Conservation (phyloP, 2,797 vertebrate genomes). For the Synanceia verrucosa region DNA sequence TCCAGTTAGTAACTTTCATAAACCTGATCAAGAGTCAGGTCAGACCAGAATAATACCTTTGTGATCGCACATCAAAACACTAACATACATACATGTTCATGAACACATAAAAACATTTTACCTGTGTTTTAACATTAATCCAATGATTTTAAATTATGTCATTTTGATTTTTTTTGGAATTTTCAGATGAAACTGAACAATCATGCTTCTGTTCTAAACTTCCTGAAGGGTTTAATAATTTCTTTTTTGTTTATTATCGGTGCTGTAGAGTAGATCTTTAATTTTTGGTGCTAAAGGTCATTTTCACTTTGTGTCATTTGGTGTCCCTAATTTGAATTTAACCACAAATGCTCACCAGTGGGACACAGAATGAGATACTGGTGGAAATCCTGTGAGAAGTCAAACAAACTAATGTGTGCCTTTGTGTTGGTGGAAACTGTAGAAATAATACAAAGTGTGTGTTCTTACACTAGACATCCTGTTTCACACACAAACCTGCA, state of each 20-base stretch:
- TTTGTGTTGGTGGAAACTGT: constrained; percentile 4
- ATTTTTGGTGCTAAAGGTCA: constrained; percentile 17
- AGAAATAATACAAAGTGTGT: background rate
- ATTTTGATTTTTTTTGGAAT: background rate
- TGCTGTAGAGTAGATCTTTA: constrained; percentile 12
- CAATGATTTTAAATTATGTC: background rate
- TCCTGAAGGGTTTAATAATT: background rate
- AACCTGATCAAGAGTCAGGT: background rate
- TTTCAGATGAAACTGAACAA: background rate
- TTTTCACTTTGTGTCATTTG: constrained; percentile 7
- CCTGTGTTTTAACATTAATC: background rate
- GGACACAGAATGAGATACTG: background rate
- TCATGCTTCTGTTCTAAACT: background rate
- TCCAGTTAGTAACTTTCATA: too few species aligned
- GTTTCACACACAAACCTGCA: constrained; percentile 13
- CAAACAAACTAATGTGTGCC: background rate
- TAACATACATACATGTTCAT: too few species aligned
- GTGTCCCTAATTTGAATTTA: background rate
- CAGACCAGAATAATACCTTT: background rate
- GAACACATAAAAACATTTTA: too few species aligned
- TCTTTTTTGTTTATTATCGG: background rate
- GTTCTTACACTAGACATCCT: constrained; percentile 2
- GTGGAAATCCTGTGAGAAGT: background rate
- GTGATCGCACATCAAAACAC: background rate
- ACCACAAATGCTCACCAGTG: background rate